These are phyloP conservation scores for Cantharis lateralis DNA, from an alignment of 2,888 invertebrate genomes.

Conservation along the genomic window DNA sequence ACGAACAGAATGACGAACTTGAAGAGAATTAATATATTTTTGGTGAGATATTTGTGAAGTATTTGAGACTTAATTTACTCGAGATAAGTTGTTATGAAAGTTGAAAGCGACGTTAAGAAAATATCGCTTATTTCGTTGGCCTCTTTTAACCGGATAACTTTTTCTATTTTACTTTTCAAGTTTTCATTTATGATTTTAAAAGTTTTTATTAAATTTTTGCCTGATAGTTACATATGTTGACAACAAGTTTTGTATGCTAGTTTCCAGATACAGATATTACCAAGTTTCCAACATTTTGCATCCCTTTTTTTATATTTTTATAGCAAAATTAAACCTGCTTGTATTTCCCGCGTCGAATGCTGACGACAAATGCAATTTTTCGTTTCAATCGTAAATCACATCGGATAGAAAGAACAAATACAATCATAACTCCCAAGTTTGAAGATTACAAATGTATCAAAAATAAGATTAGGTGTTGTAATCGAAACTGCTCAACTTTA, in stretches of 20 bases:
- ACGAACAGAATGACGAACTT: not conserved
- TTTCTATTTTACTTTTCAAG: constrained; percentile 8
- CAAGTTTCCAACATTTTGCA: not conserved
- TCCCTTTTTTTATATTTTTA: not conserved
- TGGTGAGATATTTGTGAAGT: not conserved
- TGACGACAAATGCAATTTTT: no score
- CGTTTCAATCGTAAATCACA: no score
- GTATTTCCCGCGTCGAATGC: no score
- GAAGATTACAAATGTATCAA: not conserved
- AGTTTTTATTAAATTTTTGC: constrained; percentile 6
- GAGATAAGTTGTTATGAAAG: constrained; percentile 1
- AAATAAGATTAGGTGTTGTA: not conserved
- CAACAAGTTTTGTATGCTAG: not conserved
- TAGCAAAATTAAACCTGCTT: no score
- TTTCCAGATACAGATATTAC: not conserved
- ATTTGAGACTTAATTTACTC: constrained; percentile 2
- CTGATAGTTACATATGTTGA: not conserved
- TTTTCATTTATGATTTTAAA: constrained; percentile 4
- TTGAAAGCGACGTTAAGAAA: constrained; percentile 2
- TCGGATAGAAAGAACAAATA: no score
- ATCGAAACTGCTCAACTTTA: no score
- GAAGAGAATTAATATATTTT: not conserved
- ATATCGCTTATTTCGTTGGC: constrained; percentile 3
- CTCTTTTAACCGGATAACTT: constrained; percentile 6
- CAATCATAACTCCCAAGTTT: no score